Evolutionary conservation across 2,113 vertebrate species (phyloP), one percentile per base, ranked within the genome.

Genomic region (Pheucticus melanocephalus): DNA sequence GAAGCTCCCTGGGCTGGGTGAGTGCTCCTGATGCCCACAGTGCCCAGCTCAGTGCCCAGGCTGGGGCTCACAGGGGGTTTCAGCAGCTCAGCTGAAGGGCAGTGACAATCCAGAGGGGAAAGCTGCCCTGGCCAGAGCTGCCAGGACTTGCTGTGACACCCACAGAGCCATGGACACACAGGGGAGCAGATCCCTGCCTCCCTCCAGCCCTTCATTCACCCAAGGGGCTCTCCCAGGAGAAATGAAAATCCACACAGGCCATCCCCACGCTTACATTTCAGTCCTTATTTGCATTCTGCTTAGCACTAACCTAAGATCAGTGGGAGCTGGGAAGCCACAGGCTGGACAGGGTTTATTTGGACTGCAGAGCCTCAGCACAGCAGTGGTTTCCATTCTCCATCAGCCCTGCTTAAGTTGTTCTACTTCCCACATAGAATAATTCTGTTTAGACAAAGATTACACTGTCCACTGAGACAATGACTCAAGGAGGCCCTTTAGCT

Each of bases 1-100:
- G 15, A 23, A 54, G 5, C 12, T 9, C 10, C 19, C 42, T 3
- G 50, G 31, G 30, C 35, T 35, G 48, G 14, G 64, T 0, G 5
- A n/a, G 35, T 0, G 1, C 39, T 63, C 31, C 70, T 1, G 1
- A 2, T 16, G 6, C 13, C 15, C 63, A 4, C 18, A 5, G 12
- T 5, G 5, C 21, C 35, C 13, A 25, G 47, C 14, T 7, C 33
- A 4, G 2, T 0, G 0, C 2, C 60, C 39, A 39, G 39, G 39
- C 69, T 12, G 44, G 39, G 28, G 56, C 85, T 56, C 53, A n/a
- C 76, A 11, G 3, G 5, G 48, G 3, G 0, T 2, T 45, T 21
- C 37, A 5, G 4, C 64, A 71, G 42, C 40, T 37, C 65, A 9
- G 73, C 69, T 50, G 20, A 50, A 35, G 70, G 64, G 30, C 85